Evolutionary conservation across 2,113 vertebrate genomes (phyloP), one percentile per base, ranked within the genome.

Genomic region (Laticauda colubrina): DNA sequence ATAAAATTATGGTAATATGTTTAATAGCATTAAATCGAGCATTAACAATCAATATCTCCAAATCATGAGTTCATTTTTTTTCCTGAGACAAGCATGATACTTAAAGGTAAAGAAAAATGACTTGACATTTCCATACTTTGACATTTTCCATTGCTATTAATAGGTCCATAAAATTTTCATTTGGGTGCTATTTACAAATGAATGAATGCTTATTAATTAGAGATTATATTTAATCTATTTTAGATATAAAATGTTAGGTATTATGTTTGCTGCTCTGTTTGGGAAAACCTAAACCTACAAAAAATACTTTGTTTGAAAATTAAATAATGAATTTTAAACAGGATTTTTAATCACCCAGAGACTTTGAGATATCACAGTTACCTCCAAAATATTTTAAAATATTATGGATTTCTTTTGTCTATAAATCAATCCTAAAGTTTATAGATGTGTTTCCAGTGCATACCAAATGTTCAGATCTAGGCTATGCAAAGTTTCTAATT

Each of bases 81-180:
- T n/a, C 21, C 29, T 92, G 93, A 95, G 95, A 56, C 93, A 90
- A 91, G 7, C 89, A 64, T 86, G 92, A 59, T 90, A 11, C 55
- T 87, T 96, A 23, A 94, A 96, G 97, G 1, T 89, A 92, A 92
- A 96, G 96, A 93, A 93, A 96, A 97, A 97, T 89, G 56, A 7
- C 93, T 91, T 98, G 97, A 95, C 95, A 97, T 97, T 97, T 97
- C 93, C 59, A 24, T 94, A 94, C 55, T 95, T 95, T 96, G 95
- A 96, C 88, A 92, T 97, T 97, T 97, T 96, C 89, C 87, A 92
- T 91, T 93, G 91, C 54, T 96, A 96, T 96, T 97, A 97, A 95
- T 93, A 95, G 88, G 88, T 86, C 43, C 92, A 85, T 96, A 96
- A 97, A 97, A 93, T 39, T 94, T 91, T 95, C 89, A 93, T 93